Conservation (phyloP, 2,113 vertebrate genomes). For the Megaceryle maxima region DNA sequence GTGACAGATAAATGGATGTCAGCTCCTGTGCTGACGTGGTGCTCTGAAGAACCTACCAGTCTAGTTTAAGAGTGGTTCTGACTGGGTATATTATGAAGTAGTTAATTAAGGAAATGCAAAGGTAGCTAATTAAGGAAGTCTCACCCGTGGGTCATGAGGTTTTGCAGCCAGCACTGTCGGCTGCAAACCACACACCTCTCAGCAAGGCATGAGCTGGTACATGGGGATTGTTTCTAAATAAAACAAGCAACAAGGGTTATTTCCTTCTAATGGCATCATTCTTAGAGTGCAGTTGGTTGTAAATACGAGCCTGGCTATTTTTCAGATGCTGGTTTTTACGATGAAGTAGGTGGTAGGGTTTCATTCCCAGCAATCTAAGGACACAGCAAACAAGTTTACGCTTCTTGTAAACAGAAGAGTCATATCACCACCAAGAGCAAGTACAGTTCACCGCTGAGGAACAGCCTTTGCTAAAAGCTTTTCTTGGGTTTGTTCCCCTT, state of each 20-base stretch:
- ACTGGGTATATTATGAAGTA: not conserved
- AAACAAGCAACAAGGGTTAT: not conserved
- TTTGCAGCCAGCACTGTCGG: not conserved
- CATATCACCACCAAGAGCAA: not conserved
- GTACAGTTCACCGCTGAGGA: not conserved
- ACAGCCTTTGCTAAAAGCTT: not conserved
- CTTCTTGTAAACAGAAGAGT: conserved; percentile 35
- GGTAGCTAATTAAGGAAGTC: not conserved
- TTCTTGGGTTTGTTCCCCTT: not conserved
- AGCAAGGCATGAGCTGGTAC: not conserved
- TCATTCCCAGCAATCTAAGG: not conserved
- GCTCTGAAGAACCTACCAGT: not conserved
- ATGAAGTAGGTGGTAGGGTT: not conserved
- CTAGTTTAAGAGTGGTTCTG: not conserved
- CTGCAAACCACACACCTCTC: not conserved
- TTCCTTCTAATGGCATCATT: not conserved
- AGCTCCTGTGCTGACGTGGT: not conserved
- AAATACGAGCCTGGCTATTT: not conserved
- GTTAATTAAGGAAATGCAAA: not conserved
- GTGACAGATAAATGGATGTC: accelerated
- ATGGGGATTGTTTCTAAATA: not conserved
- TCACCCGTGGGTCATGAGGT: not conserved
- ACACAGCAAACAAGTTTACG: accelerated
- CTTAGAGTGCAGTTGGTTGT: conserved; percentile 19
- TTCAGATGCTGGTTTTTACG: not conserved